Conservation (phyloP, 2,888 invertebrate species). For the Heterodera filipjevi region DNA sequence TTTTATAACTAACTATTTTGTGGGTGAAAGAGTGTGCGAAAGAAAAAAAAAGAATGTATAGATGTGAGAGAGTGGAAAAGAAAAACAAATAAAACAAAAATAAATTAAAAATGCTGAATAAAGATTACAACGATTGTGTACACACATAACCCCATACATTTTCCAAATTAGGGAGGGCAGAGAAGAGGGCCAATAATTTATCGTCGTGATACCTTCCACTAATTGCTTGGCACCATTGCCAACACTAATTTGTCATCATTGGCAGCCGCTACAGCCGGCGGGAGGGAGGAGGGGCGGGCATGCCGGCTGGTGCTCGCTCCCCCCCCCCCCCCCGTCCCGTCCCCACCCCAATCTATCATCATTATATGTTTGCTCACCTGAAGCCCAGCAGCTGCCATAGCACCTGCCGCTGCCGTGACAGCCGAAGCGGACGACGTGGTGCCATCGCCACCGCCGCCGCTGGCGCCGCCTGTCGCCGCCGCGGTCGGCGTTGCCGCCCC, state of each 20-base stretch:
- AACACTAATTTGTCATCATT: not conserved
- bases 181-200: no score
- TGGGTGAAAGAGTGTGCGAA: no score
- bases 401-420: conserved; percentile 1
- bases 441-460: not conserved
- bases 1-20: no score
- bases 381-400: not conserved
- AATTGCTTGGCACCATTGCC: no score
- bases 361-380: conserved; percentile 12
- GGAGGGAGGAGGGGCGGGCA: not conserved
- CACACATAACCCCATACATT: no score
- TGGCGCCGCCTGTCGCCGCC: not conserved
- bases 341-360: not conserved
- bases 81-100: no score
- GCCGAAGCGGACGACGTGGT: not conserved
- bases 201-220: no score
- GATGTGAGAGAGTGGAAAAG: no score
- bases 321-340: not conserved
- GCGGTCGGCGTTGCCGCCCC: no score
- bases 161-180: not conserved
- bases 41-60: no score
- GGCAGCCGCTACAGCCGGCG: not conserved
- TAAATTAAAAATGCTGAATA: not conserved
- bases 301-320: not conserved
- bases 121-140: not conserved